Base-by-base conservation (phyloP, 2,113 vertebrate species). In the Callospermophilus lateralis region DNA sequence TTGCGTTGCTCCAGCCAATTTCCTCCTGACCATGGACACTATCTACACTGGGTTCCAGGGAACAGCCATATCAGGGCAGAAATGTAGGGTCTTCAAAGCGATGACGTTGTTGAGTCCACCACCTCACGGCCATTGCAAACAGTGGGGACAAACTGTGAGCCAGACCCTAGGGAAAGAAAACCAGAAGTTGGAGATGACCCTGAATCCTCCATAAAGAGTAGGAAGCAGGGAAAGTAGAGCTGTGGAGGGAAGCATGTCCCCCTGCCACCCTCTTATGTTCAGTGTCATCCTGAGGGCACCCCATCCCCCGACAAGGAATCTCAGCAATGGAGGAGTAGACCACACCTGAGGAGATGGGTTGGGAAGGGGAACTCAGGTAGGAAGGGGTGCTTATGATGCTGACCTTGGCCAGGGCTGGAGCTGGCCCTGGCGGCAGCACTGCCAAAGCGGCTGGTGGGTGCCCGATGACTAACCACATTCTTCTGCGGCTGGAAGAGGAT, bases 401-500 rank as follows among this genome's bases (percentile, higher is more conserved):
- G 85, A 99, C 99, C 99, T 1, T 99, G 99, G 10, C 99, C 99
- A 88, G 99, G 99, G 98, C 99, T 99, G 98, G 99, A 98, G 96
- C 99, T 86, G 28, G 99, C 99, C 96, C 99, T 94, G 37, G 99
- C 98, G 0, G 99, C 98, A 0, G 99, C 99, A 90, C 99, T 99
- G 15, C 99, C 99, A 96, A 99, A 99, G 72, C 99, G 99, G 90
- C 99, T 98, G 74, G 99, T 98, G 78, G 99, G 99, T 39, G 99
- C 98, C 0, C 99, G 98, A 96, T 99, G 99, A 6, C 98, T 99
- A 86, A 99, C 98, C 98, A 99, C 99, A 0, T 99, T 99, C 98
- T 99, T 99, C 99, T 99, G 99, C 0, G 99, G 99, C 98, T 99
- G 99, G 98, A 99, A 99, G 97, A 99, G 99, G 96, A 99, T 99